These are phyloP conservation scores for Epinotia demarniana DNA, from an alignment of 2,888 invertebrate species.

Conservation along the genomic window DNA sequence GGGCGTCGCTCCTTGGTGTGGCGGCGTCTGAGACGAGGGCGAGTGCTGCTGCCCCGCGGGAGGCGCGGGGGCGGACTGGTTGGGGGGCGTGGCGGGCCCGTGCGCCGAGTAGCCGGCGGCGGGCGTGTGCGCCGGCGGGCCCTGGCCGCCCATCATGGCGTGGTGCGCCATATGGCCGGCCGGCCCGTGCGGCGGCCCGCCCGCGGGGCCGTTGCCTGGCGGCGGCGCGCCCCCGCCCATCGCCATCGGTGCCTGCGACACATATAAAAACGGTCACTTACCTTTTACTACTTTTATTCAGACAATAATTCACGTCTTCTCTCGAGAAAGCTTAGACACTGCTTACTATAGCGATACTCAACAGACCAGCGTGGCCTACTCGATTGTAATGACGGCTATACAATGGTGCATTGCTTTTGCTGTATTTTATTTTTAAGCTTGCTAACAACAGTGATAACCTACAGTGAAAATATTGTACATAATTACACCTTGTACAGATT, in stretches of 20 bases:
- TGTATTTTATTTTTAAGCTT: conserved; percentile 14
- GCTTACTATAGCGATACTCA: background rate
- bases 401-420: conserved; percentile 12
- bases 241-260: conserved; percentile 70
- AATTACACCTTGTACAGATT: conserved; percentile 65
- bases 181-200: conserved; percentile 69
- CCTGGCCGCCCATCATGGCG: conserved; percentile 69
- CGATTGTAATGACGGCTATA: background rate
- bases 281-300: background rate
- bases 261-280: conserved; percentile 12
- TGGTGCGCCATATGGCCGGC: conserved; percentile 72
- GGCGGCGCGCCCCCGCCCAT: conserved; percentile 74
- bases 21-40: conserved; percentile 71
- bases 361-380: conserved; percentile 7
- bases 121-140: conserved; percentile 61
- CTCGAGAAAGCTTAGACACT: background rate
- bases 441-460: background rate
- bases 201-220: conserved; percentile 70
- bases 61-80: conserved; percentile 52
- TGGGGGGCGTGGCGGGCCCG: conserved; percentile 52
- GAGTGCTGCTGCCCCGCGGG: conserved; percentile 60
- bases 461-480: conserved; percentile 7
- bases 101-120: conserved; percentile 57
- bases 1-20: conserved; percentile 68
- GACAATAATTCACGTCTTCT: background rate